Evolutionary conservation across 2,797 vertebrate species (phyloP).

Genomic region (Micrastur ruficollis): DNA sequence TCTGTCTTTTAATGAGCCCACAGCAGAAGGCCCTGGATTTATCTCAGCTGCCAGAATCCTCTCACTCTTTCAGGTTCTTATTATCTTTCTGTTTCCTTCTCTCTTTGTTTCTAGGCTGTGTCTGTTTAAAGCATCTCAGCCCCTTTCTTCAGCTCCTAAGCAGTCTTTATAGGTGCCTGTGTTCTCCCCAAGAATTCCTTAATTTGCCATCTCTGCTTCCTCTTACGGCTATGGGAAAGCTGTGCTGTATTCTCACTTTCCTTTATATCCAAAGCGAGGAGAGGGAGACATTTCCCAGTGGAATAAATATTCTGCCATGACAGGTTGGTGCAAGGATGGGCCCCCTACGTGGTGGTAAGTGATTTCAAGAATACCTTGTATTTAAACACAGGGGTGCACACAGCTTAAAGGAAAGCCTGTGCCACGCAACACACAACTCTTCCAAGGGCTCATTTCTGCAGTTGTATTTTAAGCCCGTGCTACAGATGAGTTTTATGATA

Average conservation of each 20-base stretch:
- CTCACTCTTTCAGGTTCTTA: slow-evolving; percentile 1
- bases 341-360: background rate
- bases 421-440: background rate
- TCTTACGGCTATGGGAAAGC: background rate
- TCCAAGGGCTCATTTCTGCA: slow-evolving; percentile 3
- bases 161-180: background rate
- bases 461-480: background rate
- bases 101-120: background rate
- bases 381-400: background rate
- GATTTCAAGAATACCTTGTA: background rate
- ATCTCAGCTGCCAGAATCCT: slow-evolving; percentile 10
- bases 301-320: background rate
- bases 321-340: background rate
- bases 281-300: background rate
- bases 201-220: background rate
- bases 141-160: background rate
- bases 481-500: slow-evolving; percentile 33
- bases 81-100: background rate
- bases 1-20: slow-evolving; percentile 25
- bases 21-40: slow-evolving; percentile 7
- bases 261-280: background rate
- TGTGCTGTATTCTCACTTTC: background rate
- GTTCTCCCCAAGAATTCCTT: background rate
- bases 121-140: background rate
- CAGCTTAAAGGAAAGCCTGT: background rate